Percentiles rank a stretch among this genome's conserved stretches.
These are phyloP conservation scores for Epinephelus lanceolatus DNA, from an alignment of 2,113 vertebrate genomes.

Conservation along the genomic window DNA sequence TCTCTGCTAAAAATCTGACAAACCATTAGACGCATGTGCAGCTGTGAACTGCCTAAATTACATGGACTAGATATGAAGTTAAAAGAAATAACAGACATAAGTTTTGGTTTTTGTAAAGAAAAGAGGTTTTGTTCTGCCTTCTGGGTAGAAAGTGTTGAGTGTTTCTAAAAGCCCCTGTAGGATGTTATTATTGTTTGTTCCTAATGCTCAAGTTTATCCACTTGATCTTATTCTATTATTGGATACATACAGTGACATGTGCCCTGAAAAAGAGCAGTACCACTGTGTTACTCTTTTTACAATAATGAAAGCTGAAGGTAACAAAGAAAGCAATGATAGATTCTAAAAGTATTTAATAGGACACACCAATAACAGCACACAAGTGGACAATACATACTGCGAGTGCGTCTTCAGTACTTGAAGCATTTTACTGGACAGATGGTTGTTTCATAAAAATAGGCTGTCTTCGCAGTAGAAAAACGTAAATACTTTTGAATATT, in stretches of 20 bases:
- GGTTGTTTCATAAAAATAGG: no score
- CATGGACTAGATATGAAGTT: neutral
- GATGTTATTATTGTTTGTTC: neutral
- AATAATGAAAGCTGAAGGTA: neutral
- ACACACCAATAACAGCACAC: neutral
- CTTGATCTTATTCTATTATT: no score
- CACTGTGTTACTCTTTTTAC: neutral
- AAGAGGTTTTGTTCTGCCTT: neutral
- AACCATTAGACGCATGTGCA: neutral
- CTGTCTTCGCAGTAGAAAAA: no score
- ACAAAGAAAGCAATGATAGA: neutral
- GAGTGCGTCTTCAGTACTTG: neutral
- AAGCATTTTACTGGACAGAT: no score
- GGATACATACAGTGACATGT: neutral
- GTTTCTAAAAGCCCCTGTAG: neutral
- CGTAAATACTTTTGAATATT: no score
- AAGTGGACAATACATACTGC: neutral
- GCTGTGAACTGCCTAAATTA: neutral
- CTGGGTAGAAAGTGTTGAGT: neutral
- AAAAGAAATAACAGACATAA: neutral
- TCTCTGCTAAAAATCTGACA: neutral
- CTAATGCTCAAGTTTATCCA: neutral
- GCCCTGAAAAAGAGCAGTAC: neutral
- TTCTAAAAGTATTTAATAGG: neutral
- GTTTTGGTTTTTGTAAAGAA: neutral